Conservation (phyloP, 2,888 invertebrate genomes). For the Ormia ochracea region DNA sequence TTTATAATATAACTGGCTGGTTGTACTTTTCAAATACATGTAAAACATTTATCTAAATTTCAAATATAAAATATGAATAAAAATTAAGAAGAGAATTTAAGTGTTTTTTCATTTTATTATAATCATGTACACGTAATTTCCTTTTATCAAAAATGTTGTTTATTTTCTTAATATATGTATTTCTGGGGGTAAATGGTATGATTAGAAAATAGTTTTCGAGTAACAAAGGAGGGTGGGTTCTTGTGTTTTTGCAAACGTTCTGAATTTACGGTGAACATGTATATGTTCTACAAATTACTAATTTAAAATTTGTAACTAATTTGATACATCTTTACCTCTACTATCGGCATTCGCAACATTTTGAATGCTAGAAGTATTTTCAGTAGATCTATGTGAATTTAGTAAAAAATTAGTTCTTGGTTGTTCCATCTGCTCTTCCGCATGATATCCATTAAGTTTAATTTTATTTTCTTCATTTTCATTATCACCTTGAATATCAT, state of each 20-base stretch:
- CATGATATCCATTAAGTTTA: constrained; percentile 19
- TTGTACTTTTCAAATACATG: constrained; percentile 8
- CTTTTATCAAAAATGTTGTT: constrained; percentile 25
- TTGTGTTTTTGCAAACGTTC: not conserved
- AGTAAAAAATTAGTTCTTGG: constrained; percentile 5
- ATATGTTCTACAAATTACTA: constrained; percentile 15
- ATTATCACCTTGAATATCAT: constrained; percentile 14
- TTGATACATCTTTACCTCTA: constrained; percentile 2
- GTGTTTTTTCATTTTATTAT: constrained; percentile 27
- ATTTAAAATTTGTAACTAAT: constrained; percentile 23
- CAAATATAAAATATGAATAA: constrained; percentile 25
- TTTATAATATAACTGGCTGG: not conserved
- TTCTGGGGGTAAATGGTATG: not conserved
- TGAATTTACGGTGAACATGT: not conserved
- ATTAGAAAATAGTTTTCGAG: constrained; percentile 17
- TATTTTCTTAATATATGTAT: not conserved
- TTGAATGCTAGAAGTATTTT: constrained; percentile 21
- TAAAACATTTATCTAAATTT: constrained; percentile 28
- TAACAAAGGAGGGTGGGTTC: constrained; percentile 18
- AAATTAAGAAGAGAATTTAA: constrained; percentile 19
- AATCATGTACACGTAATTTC: constrained; percentile 11
- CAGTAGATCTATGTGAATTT: not conserved
- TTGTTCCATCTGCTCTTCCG: constrained; percentile 11
- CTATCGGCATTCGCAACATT: not conserved
- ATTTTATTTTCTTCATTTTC: constrained; percentile 6